These are phyloP conservation scores for Synanthedon tipuliformis DNA, from an alignment of 2,888 invertebrate genomes.

Conservation along the genomic window DNA sequence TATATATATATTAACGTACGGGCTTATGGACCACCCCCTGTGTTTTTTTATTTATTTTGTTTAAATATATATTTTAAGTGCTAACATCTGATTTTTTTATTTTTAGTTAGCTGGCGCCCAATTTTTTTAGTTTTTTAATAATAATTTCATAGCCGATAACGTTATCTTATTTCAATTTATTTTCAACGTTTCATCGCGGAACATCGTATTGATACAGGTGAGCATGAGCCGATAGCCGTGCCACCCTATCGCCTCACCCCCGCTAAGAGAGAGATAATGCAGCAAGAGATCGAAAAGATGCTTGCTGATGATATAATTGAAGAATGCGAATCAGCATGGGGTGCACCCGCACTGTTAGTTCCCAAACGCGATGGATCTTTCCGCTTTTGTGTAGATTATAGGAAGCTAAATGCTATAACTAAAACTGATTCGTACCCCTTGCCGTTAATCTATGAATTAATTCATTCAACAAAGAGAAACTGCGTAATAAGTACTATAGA, in stretches of 20 bases:
- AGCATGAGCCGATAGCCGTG: conserved; percentile 20
- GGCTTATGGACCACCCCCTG: too few species aligned
- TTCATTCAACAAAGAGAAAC: conserved; percentile 12
- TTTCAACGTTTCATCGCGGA: too few species aligned
- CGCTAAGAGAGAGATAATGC: conserved; percentile 12
- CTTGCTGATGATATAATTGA: conserved; percentile 18
- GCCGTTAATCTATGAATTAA: conserved; percentile 9
- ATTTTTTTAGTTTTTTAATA: too few species aligned
- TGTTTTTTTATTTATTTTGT: too few species aligned
- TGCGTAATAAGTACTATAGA: conserved; percentile 14
- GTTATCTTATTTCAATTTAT: too few species aligned
- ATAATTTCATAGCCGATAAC: too few species aligned
- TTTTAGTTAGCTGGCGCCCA: too few species aligned
- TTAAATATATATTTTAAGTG: too few species aligned
- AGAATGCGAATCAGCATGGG: conserved; percentile 18
- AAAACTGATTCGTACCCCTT: conserved; percentile 17
- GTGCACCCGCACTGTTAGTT: conserved; percentile 16
- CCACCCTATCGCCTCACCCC: conserved; percentile 8
- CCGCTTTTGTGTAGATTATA: conserved; percentile 20
- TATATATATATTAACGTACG: too few species aligned
- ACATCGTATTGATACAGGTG: conserved; percentile 19
- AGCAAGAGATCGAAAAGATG: conserved; percentile 9
- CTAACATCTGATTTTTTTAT: too few species aligned
- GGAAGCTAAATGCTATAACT: conserved; percentile 20
- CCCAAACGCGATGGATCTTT: conserved; percentile 15